Percentiles rank a stretch among this genome's conserved stretches.
Conservation (phyloP, 2,888 invertebrate genomes). For the Drepanosiphum platanoidis region DNA sequence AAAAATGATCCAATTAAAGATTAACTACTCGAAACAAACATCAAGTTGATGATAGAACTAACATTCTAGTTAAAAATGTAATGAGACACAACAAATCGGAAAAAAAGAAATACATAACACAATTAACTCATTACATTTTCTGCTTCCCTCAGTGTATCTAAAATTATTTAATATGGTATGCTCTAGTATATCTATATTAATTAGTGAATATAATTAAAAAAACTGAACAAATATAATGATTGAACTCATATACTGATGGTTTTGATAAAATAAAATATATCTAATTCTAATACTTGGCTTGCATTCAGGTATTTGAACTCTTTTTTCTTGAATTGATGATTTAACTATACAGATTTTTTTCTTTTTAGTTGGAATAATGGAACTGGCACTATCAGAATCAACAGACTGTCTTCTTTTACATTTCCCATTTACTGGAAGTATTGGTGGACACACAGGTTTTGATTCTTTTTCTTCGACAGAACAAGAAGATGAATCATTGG, state of each 20-base stretch:
- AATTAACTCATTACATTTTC: too few species aligned
- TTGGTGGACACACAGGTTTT: background rate
- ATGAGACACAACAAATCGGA: too few species aligned
- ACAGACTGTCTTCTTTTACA: conserved; percentile 42
- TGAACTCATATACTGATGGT: background rate
- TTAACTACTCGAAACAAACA: too few species aligned
- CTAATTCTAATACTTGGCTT: conserved; percentile 49
- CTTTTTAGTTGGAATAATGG: conserved; percentile 62
- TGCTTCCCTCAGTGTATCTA: too few species aligned
- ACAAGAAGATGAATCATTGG: conserved; percentile 42
- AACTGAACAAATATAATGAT: too few species aligned
- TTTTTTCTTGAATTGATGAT: conserved; percentile 65
- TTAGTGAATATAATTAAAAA: too few species aligned
- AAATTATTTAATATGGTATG: too few species aligned
- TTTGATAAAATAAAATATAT: background rate
- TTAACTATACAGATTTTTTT: conserved; percentile 65
- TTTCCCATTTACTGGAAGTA: conserved; percentile 39
- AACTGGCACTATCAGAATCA: conserved; percentile 54
- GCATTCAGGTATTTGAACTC: conserved; percentile 59
- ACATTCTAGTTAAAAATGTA: too few species aligned
- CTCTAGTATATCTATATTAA: too few species aligned
- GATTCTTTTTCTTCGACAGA: conserved; percentile 45
- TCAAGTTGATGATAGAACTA: too few species aligned
- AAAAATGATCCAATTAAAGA: too few species aligned
- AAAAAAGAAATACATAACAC: too few species aligned